A percentile compares a stretch with the other conserved stretches of the same genome.
These are phyloP conservation scores for Cherax quadricarinatus DNA, from an alignment of 1,140 invertebrate species.

Conservation along the genomic window DNA sequence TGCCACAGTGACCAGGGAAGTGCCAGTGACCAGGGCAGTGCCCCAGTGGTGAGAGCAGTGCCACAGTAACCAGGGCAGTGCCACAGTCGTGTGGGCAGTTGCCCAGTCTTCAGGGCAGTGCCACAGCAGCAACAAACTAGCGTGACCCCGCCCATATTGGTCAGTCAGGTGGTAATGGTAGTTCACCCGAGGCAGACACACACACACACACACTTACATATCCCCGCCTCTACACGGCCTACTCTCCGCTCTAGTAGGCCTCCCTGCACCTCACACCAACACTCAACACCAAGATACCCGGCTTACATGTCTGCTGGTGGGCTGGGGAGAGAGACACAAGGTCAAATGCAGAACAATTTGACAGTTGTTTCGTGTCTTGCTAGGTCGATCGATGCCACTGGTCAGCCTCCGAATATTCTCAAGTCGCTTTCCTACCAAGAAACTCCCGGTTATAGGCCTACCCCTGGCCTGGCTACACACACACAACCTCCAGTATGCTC, in stretches of 20 bases:
- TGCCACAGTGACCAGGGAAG: no score
- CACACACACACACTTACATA: background rate
- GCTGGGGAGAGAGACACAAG: conserved; percentile 8
- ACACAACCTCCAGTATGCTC: background rate
- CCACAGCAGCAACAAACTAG: no score
- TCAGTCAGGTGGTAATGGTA: background rate
- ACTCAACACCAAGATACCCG: background rate
- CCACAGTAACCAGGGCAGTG: no score
- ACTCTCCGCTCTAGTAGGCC: background rate
- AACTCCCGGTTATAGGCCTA: no score
- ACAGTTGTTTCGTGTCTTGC: conserved; percentile 40
- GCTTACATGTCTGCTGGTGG: conserved; percentile 14
- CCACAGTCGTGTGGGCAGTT: no score
- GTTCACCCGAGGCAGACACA: background rate
- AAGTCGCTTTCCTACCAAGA: no score
- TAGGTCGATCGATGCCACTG: conserved; percentile 47
- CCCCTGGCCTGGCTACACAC: background rate
- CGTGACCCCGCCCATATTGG: background rate
- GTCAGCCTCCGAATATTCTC: background rate
- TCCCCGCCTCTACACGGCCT: background rate
- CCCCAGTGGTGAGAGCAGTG: no score
- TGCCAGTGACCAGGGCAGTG: no score
- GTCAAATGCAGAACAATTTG: conserved; percentile 28
- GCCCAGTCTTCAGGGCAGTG: no score
- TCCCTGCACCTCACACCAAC: background rate